Conservation (phyloP, 2,797 vertebrate species). For the Vipera ursinii region DNA sequence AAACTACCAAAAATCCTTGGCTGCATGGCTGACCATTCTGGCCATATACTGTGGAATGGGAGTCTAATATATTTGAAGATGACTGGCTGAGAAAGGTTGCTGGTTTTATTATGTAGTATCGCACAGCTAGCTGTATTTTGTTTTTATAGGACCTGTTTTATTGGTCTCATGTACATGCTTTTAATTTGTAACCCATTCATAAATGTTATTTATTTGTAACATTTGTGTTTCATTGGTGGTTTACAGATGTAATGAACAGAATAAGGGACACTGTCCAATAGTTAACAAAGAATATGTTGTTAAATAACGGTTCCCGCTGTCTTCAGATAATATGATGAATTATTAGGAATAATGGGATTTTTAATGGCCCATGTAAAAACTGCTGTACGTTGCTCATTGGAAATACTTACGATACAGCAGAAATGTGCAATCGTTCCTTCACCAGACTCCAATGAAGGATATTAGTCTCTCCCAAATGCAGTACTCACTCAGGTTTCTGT, state of each 20-base stretch:
- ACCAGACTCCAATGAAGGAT: neutral
- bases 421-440: neutral
- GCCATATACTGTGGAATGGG: neutral
- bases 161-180: neutral
- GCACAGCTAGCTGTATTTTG: neutral
- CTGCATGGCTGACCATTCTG: neutral
- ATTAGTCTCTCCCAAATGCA: neutral
- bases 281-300: neutral
- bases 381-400: neutral
- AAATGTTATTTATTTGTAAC: neutral
- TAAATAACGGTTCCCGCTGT: neutral
- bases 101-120: neutral
- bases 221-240: neutral
- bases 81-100: neutral
- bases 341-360: neutral
- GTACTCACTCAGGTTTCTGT: constrained; percentile 78
- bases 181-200: neutral
- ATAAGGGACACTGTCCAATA: neutral
- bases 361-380: neutral
- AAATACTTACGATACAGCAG: neutral
- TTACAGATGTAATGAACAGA: neutral
- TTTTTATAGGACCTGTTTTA: neutral
- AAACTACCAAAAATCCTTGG: neutral
- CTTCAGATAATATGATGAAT: neutral
- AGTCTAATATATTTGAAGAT: neutral